These are phyloP conservation scores for Temnothorax nylanderi DNA, from an alignment of 1,140 invertebrate species.

Conservation along the genomic window DNA sequence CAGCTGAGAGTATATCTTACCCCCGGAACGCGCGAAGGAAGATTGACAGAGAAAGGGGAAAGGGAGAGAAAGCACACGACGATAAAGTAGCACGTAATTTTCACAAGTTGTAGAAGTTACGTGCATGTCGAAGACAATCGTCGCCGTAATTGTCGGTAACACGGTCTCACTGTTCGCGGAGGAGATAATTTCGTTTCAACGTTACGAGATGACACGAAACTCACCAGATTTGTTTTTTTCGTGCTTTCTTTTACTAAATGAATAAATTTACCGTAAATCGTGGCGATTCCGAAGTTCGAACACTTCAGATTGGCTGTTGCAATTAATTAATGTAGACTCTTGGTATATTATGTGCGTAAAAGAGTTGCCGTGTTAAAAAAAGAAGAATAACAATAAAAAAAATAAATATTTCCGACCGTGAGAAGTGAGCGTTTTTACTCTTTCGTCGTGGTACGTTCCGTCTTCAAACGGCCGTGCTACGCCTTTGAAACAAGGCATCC, in stretches of 20 bases:
- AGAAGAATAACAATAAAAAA: not conserved
- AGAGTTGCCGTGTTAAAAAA: not conserved
- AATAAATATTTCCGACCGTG: not conserved
- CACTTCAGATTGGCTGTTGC: too few relatives aligned
- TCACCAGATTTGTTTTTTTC: not conserved
- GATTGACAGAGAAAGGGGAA: slow-evolving; percentile 28
- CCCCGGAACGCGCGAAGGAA: not conserved
- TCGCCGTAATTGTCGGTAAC: slow-evolving; percentile 13
- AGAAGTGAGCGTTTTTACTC: slow-evolving; percentile 22
- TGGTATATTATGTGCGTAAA: not conserved
- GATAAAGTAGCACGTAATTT: slow-evolving; percentile 47
- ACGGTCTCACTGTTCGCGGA: not conserved
- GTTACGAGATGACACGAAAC: not conserved
- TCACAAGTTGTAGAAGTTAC: not conserved
- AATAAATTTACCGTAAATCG: not conserved
- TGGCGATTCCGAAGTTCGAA: not conserved
- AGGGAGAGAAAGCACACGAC: slow-evolving; percentile 7
- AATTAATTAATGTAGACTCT: not conserved
- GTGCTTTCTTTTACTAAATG: not conserved
- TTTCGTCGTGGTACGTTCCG: slow-evolving; percentile 22
- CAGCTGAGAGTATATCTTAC: slow-evolving; percentile 15
- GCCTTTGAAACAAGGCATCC: slow-evolving; percentile 39
- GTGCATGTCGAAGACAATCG: slow-evolving; percentile 5
- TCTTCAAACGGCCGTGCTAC: slow-evolving; percentile 32
- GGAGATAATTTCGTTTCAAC: not conserved